These are phyloP conservation scores for Brachymystax lenok DNA, from an alignment of 2,797 vertebrate genomes.

Conservation along the genomic window DNA sequence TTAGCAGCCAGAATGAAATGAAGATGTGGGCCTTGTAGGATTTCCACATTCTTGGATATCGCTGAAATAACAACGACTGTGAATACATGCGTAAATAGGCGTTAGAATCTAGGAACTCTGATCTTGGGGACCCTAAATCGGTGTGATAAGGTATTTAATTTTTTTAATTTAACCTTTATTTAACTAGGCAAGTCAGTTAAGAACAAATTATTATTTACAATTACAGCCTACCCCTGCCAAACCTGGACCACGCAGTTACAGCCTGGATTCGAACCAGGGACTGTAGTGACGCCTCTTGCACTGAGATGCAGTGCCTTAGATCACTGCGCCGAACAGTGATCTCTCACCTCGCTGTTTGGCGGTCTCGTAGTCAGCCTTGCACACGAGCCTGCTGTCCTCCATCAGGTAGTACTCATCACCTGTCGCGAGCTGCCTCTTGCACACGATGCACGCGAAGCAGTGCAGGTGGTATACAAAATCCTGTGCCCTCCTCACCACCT, in stretches of 20 bases:
- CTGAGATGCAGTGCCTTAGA: not conserved
- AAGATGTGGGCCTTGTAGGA: too few relatives aligned
- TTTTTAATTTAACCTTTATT: too few relatives aligned
- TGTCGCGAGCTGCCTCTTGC: conserved; percentile 95
- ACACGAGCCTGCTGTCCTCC: conserved; percentile 98
- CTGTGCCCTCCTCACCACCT: conserved; percentile 95
- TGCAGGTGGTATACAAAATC: conserved; percentile 98
- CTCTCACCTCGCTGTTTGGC: conserved; percentile 94
- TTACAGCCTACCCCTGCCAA: too few relatives aligned
- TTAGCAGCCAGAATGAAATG: too few relatives aligned
- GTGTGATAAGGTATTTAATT: not conserved
- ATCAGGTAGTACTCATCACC: conserved; percentile 98
- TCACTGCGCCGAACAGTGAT: not conserved
- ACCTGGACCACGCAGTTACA: too few relatives aligned
- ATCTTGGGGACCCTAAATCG: not conserved
- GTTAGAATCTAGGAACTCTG: not conserved
- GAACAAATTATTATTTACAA: too few relatives aligned
- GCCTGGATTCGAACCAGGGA: too few relatives aligned
- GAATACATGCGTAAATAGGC: not conserved
- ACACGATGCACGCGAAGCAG: conserved; percentile 96
- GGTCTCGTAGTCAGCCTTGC: conserved; percentile 96
- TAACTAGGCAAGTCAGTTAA: too few relatives aligned
- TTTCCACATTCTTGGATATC: too few relatives aligned
- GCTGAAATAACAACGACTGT: too few relatives aligned
- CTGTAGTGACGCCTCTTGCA: too few relatives aligned